phyloP scores from a whole-genome alignment of 2,113 vertebrate species.

The Perccottus glenii region DNA sequence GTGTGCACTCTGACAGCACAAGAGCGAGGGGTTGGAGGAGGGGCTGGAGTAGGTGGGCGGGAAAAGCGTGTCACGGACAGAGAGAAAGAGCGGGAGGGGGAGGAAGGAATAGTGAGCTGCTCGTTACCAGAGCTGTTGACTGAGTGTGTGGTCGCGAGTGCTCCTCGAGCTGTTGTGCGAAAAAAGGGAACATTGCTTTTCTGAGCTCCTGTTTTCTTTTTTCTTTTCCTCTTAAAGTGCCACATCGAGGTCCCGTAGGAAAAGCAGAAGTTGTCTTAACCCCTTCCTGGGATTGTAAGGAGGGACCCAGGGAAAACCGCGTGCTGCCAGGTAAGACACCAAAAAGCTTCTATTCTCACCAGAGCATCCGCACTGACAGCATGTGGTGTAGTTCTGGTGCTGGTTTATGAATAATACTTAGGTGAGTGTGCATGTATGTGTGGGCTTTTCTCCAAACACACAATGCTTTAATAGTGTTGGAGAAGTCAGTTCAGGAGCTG shows the following conservation, averaged over 20 bases:
- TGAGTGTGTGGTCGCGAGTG: conserved; percentile 71
- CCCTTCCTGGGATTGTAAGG: conserved; percentile 67
- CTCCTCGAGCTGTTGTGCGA: conserved; percentile 48
- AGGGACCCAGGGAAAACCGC: conserved; percentile 53
- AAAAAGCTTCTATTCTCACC: not conserved
- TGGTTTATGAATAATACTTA: conserved; percentile 26
- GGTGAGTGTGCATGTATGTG: not conserved
- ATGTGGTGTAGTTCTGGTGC: conserved; percentile 7
- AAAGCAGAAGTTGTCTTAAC: conserved; percentile 56
- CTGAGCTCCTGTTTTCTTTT: conserved; percentile 45
- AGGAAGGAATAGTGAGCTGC: conserved; percentile 51
- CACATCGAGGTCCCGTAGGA: conserved; percentile 41
- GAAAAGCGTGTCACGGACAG: conserved; percentile 71
- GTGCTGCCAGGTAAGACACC: conserved; percentile 70
- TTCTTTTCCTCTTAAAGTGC: conserved; percentile 43
- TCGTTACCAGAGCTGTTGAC: conserved; percentile 64
- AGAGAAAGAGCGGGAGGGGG: conserved; percentile 44
- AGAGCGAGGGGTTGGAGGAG: conserved; percentile 56
- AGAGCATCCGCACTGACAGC: not conserved
- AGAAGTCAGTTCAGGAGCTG: conserved; percentile 36
- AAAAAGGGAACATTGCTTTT: conserved; percentile 54
- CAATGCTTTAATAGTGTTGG: conserved; percentile 21
- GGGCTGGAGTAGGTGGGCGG: conserved; percentile 69
- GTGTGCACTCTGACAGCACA: conserved; percentile 58
- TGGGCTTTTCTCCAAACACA: not conserved